Evolutionary conservation across 2,113 vertebrate species (phyloP), one percentile per base, ranked within the genome.

Genomic region (Loxodonta africana): DNA sequence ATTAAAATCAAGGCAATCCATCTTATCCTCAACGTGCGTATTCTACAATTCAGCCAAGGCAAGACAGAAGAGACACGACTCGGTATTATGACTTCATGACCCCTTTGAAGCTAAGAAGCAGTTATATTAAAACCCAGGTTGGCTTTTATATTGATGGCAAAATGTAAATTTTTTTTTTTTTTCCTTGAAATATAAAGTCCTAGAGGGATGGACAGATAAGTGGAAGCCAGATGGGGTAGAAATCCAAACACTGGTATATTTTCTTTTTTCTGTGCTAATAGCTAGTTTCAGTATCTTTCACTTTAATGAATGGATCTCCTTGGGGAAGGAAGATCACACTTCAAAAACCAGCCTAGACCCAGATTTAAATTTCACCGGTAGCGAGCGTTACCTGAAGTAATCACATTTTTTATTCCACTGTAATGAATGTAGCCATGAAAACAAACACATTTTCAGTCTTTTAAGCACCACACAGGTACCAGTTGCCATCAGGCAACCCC

Each of bases 311-410:
- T 94, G 26, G 12, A 92, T 46, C 28, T 92, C 84, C 60, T 91
- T 63, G 14, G 25, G 14, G 1, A 18, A 4, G 28, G 28, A 21
- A n/a, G 71, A 37, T 80, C 33, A 85, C 7, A 44, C 18, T 30
- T 65, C 12, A 74, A 91, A 89, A 94, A 69, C 28, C 62, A 63
- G 33, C 77, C 33, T 69, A 11, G 8, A 71, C 74, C 30, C 37
- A 97, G 30, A 95, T 53, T 90, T 95, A 88, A 96, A 88, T 85
- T 78, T 97, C n/a, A 90, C 28, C 80, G 60, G 73, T 6, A 92
- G n/a, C 11, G 83, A 93, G 86, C 73, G 4, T 53, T 90, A 90
- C 57, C 86, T 87, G 86, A 63, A 91, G 69, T 95, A 95, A 90
- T 48, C 33, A 80, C 8, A 53, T 81, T 76, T 91, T 62, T 1